These are phyloP conservation scores for Hestina assimilis DNA, from an alignment of 1,140 invertebrate species.

Conservation along the genomic window DNA sequence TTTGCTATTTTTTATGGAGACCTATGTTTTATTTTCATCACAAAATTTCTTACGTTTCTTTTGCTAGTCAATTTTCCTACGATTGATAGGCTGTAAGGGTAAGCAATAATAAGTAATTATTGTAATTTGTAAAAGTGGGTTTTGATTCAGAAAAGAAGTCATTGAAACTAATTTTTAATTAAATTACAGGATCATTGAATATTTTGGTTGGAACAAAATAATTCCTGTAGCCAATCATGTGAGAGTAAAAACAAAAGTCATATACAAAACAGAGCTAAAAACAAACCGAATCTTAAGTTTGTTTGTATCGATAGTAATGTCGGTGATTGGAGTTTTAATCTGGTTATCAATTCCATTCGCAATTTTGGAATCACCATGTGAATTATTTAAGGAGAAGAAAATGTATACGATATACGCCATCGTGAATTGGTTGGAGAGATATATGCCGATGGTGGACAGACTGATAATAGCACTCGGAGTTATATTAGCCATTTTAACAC, in stretches of 20 bases:
- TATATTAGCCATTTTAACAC: conserved; percentile 22
- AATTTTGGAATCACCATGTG: conserved; percentile 27
- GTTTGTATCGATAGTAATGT: conserved; percentile 34
- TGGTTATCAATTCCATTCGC: conserved; percentile 35
- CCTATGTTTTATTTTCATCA: too few species aligned
- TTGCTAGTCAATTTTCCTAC: too few species aligned
- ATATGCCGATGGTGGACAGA: conserved; percentile 32
- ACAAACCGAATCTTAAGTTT: conserved; percentile 24
- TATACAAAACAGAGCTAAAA: conserved; percentile 27
- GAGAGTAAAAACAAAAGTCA: not conserved
- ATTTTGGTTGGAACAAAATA: not conserved
- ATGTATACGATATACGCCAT: conserved; percentile 18
- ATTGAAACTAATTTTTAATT: too few species aligned
- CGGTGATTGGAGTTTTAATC: conserved; percentile 28
- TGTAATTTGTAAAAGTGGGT: too few species aligned
- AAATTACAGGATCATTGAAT: not conserved
- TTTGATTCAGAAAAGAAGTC: too few species aligned
- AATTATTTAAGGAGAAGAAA: conserved; percentile 26
- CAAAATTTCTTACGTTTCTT: too few species aligned
- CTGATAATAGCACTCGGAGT: conserved; percentile 28
- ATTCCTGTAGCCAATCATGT: not conserved
- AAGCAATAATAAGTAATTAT: too few species aligned
- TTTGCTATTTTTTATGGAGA: too few species aligned
- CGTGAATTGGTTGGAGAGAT: conserved; percentile 20
- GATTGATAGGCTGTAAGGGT: too few species aligned